Evolutionary conservation across 30 jellyfish, hydroid and myxozoan species (phyloP), one percentile per base, ranked within the genome.

Genomic region (Haliclystus octoradiatus): DNA sequence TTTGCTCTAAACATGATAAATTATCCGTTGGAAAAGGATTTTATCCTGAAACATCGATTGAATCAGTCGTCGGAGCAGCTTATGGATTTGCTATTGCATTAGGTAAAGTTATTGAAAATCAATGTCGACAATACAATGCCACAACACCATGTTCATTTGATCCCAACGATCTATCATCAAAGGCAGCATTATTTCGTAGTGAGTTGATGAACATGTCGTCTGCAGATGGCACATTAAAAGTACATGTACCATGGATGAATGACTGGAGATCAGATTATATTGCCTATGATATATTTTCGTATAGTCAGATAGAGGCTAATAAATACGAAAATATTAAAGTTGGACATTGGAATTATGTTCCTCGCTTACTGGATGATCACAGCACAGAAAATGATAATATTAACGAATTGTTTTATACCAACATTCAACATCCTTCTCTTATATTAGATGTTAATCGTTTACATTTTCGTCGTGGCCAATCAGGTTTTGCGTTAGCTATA

Each of bases 31-130:
- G 94, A 31, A 30, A 31, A 30, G 97, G 97, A 26, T 88, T 74
- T 46, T 88, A 80, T 52, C 75, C 87, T 13, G 50, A 70, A 30
- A 88, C 97, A 40, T 93, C 97, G 3, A 84, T 88, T 46, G 75
- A 73, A 13, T 57, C 84, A 2, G 94, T 88, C n/a, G 69, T 80
- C 27, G 69, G 79, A 60, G 86, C 93, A 24, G 82, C 71, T 14
- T 80, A 65, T 46, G 83, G 93, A 13, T 25, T 81, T 23, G 98
- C 95, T 0, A 26, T 52, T 33, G 89, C 84, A 26, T 24, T 76
- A 31, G 61, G 71, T 65, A 24, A n/a, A 2, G 62, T 69, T 29
- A 62, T 82, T 25, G 83, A 72, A 32, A 25, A 46, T 26, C 13
- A 19, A 3, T 89, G 98, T 49, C 23, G 14, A 5, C 19, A 9